phyloP scores from a whole-genome alignment of 2,888 invertebrate genomes.

The Tinea trinotella region DNA sequence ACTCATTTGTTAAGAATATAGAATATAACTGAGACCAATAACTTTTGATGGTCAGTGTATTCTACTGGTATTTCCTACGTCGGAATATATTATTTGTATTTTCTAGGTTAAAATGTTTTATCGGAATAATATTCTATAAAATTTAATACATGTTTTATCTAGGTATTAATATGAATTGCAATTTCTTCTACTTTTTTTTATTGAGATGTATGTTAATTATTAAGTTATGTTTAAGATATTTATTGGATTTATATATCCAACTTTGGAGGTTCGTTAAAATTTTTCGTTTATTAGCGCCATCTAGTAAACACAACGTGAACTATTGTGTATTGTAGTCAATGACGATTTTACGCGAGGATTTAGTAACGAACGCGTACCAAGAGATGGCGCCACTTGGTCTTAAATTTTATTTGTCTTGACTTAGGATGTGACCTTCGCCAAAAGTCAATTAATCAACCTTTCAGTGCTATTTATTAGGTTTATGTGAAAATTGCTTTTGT shows the following conservation, averaged over 20 bases:
- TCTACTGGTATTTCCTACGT: too few species aligned
- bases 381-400: constrained; percentile 49
- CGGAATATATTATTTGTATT: too few species aligned
- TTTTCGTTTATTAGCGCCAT: constrained; percentile 6
- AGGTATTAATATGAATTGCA: too few species aligned
- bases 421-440: neutral
- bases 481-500: constrained; percentile 6
- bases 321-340: neutral
- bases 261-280: neutral
- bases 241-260: neutral
- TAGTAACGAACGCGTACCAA: constrained; percentile 18
- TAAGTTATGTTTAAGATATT: neutral
- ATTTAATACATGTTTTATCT: too few species aligned
- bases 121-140: too few species aligned
- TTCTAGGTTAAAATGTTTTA: too few species aligned
- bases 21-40: too few species aligned
- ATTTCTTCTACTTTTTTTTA: too few species aligned
- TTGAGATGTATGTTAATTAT: too few species aligned
- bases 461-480: neutral
- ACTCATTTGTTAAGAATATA: too few species aligned
- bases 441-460: constrained; percentile 13
- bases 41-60: too few species aligned
- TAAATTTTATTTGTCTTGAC: constrained; percentile 26
- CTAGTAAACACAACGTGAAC: neutral
- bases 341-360: neutral